A percentile compares a stretch with the other conserved stretches of the same genome.
These are phyloP conservation scores for Brachionichthys hirsutus DNA, from an alignment of 2,113 vertebrate species.

Conservation along the genomic window DNA sequence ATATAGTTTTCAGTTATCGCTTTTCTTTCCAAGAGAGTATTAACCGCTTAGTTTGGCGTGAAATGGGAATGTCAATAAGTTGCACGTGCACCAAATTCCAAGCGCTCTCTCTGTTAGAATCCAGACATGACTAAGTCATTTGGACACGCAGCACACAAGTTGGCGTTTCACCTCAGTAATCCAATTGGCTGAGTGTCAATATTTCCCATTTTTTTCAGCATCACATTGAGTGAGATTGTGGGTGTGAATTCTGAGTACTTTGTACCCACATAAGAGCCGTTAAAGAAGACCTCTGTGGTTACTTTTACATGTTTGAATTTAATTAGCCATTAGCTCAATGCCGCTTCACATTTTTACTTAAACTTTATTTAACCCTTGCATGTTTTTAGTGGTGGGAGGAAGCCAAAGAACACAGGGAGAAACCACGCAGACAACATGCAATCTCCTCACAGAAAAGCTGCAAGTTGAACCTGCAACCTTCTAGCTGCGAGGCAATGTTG, in stretches of 20 bases:
- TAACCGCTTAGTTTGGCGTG: conserved; percentile 37
- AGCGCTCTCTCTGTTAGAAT: not conserved
- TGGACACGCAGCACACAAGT: not conserved
- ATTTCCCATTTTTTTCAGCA: not conserved
- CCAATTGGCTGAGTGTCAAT: conserved; percentile 1
- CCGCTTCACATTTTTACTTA: no score
- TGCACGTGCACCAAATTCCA: conserved; percentile 14
- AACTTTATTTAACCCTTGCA: no score
- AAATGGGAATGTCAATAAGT: conserved; percentile 38
- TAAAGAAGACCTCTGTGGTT: no score
- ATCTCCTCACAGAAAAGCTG: no score
- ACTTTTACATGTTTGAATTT: no score
- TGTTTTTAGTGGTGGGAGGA: no score
- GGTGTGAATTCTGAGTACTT: no score
- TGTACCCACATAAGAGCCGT: not conserved
- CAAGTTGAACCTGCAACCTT: no score
- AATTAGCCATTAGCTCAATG: no score
- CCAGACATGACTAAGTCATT: not conserved
- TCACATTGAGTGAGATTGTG: not conserved
- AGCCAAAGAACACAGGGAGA: no score
- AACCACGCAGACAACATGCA: no score
- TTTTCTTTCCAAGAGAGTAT: conserved; percentile 36
- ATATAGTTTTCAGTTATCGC: conserved; percentile 12
- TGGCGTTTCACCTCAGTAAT: not conserved
- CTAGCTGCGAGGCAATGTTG: no score